These are phyloP conservation scores for Drosophila lacertosa DNA, from an alignment of 1,140 invertebrate genomes.

Conservation along the genomic window DNA sequence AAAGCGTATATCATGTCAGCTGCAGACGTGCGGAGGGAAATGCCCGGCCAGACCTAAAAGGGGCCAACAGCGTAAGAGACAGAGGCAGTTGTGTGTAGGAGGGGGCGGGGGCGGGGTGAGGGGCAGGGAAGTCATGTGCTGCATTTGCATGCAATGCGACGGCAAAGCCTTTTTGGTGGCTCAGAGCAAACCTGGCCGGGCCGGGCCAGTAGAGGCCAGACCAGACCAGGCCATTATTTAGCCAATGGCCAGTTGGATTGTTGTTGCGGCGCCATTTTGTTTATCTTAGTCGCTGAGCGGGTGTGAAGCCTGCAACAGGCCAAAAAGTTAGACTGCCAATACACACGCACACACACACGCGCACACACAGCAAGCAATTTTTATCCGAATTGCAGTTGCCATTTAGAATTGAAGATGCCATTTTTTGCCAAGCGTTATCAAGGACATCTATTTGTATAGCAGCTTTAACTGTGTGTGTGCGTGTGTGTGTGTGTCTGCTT, in stretches of 20 bases:
- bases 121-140: not conserved
- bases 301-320: constrained; percentile 47
- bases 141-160: constrained; percentile 48
- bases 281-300: constrained; percentile 73
- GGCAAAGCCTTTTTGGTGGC: constrained; percentile 13
- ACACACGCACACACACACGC: not conserved
- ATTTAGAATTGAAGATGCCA: too few species aligned
- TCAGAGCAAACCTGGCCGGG: not conserved
- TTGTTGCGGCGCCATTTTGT: constrained; percentile 69
- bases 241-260: constrained; percentile 54
- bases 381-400: too few species aligned
- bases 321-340: constrained; percentile 44
- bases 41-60: constrained; percentile 1
- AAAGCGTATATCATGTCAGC: constrained; percentile 80
- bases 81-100: not conserved
- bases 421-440: too few species aligned
- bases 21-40: constrained; percentile 54
- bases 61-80: constrained; percentile 9
- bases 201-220: constrained; percentile 5
- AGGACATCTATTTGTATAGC: too few species aligned
- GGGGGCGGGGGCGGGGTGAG: not conserved
- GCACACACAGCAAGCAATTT: too few species aligned
- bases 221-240: constrained; percentile 56
- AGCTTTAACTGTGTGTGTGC: not conserved
- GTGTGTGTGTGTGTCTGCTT: constrained; percentile 1